phyloP scores from a whole-genome alignment of 2,888 invertebrate species.

The Drosophila mettleri region DNA sequence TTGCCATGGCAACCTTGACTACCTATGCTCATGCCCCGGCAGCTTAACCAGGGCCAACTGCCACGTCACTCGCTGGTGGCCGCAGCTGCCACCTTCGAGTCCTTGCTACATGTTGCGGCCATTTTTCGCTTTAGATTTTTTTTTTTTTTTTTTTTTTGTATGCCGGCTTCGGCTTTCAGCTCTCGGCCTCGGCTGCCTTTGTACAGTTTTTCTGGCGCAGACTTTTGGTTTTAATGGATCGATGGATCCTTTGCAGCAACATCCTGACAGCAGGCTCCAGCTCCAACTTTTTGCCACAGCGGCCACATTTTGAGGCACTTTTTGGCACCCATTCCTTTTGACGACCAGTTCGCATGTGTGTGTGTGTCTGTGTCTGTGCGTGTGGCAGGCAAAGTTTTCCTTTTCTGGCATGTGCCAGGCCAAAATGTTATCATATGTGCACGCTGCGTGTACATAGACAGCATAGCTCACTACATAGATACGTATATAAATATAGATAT shows the following conservation, averaged over 20 bases:
- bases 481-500: background rate
- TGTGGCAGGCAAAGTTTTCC: constrained; percentile 51
- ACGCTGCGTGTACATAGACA: constrained; percentile 22
- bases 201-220: constrained; percentile 66
- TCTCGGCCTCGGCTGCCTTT: constrained; percentile 53
- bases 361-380: background rate
- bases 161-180: constrained; percentile 31
- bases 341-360: background rate
- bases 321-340: constrained; percentile 25
- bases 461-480: constrained; percentile 11
- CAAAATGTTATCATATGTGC: constrained; percentile 43
- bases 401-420: constrained; percentile 52
- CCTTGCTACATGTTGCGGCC: constrained; percentile 35
- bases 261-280: constrained; percentile 28
- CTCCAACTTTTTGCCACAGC: constrained; percentile 37
- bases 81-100: constrained; percentile 33
- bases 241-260: constrained; percentile 62
- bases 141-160: background rate
- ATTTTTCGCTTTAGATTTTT: constrained; percentile 24
- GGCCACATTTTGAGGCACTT: constrained; percentile 42
- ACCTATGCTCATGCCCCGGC: constrained; percentile 72
- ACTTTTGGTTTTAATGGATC: constrained; percentile 82
- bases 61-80: constrained; percentile 39
- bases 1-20: constrained; percentile 81
- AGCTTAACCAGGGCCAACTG: constrained; percentile 60